phyloP scores from a whole-genome alignment of 2,888 invertebrate genomes.

The Carpatolechia fugitivella region DNA sequence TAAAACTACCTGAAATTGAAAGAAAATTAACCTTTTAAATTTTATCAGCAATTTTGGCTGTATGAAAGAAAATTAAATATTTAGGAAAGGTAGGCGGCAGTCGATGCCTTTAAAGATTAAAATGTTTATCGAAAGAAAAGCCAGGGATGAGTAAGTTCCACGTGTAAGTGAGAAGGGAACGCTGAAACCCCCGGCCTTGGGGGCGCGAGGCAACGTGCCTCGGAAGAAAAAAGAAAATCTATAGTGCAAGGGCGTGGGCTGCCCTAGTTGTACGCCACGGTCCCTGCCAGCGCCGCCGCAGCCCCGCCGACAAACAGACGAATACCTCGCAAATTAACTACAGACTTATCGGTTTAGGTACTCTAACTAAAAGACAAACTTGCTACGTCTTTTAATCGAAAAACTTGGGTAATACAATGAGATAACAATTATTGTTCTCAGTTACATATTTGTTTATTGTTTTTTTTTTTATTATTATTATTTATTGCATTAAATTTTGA shows the following conservation, averaged over 20 bases:
- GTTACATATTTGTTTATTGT: too few relatives aligned
- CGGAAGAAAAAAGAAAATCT: slow-evolving; percentile 58
- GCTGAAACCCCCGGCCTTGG: slow-evolving; percentile 62
- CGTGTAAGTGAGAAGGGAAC: slow-evolving; percentile 41
- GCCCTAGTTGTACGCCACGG: slow-evolving; percentile 27
- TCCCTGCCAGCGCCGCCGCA: background rate
- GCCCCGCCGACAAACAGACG: background rate
- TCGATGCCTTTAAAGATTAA: background rate
- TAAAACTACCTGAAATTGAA: background rate
- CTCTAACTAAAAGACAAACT: too few relatives aligned
- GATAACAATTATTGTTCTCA: too few relatives aligned
- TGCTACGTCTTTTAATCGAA: too few relatives aligned
- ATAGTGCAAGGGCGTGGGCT: slow-evolving; percentile 54
- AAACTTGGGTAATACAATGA: too few relatives aligned
- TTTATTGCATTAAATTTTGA: too few relatives aligned
- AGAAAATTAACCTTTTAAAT: background rate
- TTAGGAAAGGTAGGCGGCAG: background rate
- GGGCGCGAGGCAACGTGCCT: slow-evolving; percentile 54
- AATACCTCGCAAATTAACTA: too few relatives aligned
- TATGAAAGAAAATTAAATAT: background rate
- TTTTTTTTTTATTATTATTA: too few relatives aligned
- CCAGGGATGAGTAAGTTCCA: slow-evolving; percentile 39
- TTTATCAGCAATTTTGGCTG: background rate
- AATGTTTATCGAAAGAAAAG: slow-evolving; percentile 15
- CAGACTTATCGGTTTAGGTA: too few relatives aligned